These are phyloP conservation scores for Littorina saxatilis DNA, from an alignment of 1,140 invertebrate species.

Conservation along the genomic window DNA sequence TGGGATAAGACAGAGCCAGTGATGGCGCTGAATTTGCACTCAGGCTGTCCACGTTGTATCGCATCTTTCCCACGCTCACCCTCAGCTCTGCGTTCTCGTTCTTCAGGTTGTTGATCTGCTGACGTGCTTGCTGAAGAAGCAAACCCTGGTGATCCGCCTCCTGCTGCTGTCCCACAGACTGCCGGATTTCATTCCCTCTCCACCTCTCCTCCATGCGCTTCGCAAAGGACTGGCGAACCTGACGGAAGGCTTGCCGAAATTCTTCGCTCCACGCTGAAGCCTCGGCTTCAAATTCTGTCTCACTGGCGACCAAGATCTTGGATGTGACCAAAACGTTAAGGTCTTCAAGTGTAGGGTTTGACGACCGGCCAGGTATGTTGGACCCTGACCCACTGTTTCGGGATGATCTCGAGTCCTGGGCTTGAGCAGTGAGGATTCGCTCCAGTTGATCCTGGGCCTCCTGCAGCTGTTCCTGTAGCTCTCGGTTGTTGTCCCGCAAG, in stretches of 20 bases:
- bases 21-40: background rate
- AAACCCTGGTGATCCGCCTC: background rate
- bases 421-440: background rate
- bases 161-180: background rate
- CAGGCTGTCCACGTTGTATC: background rate
- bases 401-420: background rate
- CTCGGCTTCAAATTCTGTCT: background rate
- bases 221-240: background rate
- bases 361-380: background rate
- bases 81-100: slow-evolving; percentile 14
- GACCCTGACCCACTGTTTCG: background rate
- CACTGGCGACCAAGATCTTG: background rate
- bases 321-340: slow-evolving; percentile 12
- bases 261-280: background rate
- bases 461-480: slow-evolving; percentile 34
- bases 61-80: background rate
- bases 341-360: background rate
- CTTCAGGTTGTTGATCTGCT: slow-evolving; percentile 8
- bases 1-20: background rate
- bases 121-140: background rate
- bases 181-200: background rate
- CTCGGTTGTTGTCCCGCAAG: slow-evolving; percentile 32
- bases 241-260: background rate
- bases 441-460: slow-evolving; percentile 30
- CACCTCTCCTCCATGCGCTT: background rate